Conservation (phyloP, 1,140 invertebrate species). For the Musca vetustissima region DNA sequence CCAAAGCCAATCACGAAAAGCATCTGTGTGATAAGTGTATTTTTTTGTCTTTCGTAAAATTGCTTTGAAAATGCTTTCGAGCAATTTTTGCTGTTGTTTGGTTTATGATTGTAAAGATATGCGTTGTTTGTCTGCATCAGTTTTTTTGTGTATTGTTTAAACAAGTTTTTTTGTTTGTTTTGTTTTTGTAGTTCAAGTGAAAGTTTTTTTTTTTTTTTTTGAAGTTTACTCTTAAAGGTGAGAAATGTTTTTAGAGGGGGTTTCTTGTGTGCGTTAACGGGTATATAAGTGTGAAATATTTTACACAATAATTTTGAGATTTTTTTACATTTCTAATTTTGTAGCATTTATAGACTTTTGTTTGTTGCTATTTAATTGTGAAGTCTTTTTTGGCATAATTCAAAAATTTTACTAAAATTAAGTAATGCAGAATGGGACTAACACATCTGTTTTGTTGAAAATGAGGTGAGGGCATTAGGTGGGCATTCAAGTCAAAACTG, state of each 20-base stretch:
- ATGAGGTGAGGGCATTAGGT: no score
- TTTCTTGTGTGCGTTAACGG: neutral
- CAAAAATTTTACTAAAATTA: no score
- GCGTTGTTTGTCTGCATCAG: neutral
- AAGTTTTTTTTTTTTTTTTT: no score
- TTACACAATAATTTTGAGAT: neutral
- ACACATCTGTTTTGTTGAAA: no score
- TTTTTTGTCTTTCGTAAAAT: no score
- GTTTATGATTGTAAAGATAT: neutral
- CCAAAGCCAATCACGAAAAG: neutral
- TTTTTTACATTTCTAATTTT: neutral
- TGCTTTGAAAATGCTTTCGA: neutral
- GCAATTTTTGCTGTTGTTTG: neutral
- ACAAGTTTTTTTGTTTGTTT: slow-evolving; percentile 4
- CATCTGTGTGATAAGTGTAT: neutral
- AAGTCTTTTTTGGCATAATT: no score
- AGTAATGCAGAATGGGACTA: no score
- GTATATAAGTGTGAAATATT: slow-evolving; percentile 2
- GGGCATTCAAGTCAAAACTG: no score
- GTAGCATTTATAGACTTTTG: no score
- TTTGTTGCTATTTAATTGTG: no score
- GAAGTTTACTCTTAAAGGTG: no score
- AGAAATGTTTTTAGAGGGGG: neutral
- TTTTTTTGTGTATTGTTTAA: slow-evolving; percentile 9
- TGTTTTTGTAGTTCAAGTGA: neutral